Evolutionary conservation across 2,888 invertebrate genomes (phyloP).

Genomic region (Incurvaria masculella): DNA sequence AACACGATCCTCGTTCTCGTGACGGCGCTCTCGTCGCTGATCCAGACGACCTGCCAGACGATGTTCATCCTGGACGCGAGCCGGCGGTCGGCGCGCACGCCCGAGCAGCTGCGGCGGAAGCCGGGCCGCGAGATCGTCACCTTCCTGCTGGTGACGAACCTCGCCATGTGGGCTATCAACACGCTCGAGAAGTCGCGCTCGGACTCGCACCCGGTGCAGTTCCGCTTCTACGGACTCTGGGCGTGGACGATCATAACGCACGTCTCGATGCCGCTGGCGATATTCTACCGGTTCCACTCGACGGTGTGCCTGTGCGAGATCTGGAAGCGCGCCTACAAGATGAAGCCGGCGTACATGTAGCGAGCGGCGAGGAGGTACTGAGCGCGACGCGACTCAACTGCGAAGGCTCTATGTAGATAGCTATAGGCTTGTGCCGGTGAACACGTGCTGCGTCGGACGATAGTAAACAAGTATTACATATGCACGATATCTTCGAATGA

Average conservation of each 20-base stretch:
- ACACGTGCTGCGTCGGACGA: too few species aligned
- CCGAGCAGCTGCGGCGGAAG: slow-evolving; percentile 79
- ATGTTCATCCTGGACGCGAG: slow-evolving; percentile 91
- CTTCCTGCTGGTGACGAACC: slow-evolving; percentile 83
- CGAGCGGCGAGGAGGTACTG: slow-evolving; percentile 39
- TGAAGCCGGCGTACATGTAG: slow-evolving; percentile 85
- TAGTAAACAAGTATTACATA: too few species aligned
- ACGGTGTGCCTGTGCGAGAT: slow-evolving; percentile 95
- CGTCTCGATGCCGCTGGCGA: slow-evolving; percentile 89
- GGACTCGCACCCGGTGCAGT: slow-evolving; percentile 87
- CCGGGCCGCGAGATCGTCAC: slow-evolving; percentile 94
- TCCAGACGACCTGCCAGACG: slow-evolving; percentile 87
- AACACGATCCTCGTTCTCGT: slow-evolving; percentile 79
- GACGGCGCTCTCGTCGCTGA: slow-evolving; percentile 79
- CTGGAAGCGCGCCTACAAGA: slow-evolving; percentile 94
- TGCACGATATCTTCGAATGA: too few species aligned
- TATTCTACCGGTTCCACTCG: slow-evolving; percentile 93
- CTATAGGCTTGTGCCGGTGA: background rate
- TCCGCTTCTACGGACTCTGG: slow-evolving; percentile 91
- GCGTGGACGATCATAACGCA: slow-evolving; percentile 96
- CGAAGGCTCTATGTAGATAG: background rate
- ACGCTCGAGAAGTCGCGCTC: slow-evolving; percentile 88
- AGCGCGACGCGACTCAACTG: slow-evolving; percentile 15
- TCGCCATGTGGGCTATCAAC: slow-evolving; percentile 94
- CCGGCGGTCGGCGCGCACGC: slow-evolving; percentile 75